These are phyloP conservation scores for Oedothorax gibbosus DNA, from an alignment of 1,140 invertebrate species.

Conservation along the genomic window DNA sequence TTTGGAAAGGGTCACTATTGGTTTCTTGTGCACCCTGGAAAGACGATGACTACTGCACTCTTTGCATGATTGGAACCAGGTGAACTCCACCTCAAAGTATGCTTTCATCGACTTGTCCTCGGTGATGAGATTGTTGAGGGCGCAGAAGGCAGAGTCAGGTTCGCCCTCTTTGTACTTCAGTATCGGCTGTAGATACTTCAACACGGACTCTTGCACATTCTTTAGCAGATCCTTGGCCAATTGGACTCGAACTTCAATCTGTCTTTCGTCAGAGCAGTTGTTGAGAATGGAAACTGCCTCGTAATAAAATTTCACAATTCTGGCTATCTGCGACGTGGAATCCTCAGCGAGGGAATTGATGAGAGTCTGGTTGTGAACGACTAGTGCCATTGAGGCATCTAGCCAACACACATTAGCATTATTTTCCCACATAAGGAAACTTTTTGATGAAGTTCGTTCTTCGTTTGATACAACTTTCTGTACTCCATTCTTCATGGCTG, in stretches of 20 bases:
- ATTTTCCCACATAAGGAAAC: constrained; percentile 41
- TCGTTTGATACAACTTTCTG: background rate
- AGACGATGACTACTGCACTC: background rate
- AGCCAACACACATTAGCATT: constrained; percentile 49
- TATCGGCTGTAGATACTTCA: constrained; percentile 47
- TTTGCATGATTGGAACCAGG: background rate
- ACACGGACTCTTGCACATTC: background rate
- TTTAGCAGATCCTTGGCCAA: background rate
- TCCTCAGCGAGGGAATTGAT: background rate
- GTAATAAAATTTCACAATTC: constrained; percentile 21
- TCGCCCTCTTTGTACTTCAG: constrained; percentile 38
- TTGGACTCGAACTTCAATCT: background rate
- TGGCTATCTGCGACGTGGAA: background rate
- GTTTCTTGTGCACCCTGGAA: background rate
- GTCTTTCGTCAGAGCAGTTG: background rate
- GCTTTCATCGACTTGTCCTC: background rate
- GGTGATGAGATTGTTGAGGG: constrained; percentile 27
- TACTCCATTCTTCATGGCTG: too few relatives aligned
- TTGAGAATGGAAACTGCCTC: constrained; percentile 16
- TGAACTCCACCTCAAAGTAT: background rate
- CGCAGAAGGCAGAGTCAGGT: constrained; percentile 38
- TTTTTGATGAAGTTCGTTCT: background rate
- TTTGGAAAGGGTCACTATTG: constrained; percentile 36
- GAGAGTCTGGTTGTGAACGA: constrained; percentile 24
- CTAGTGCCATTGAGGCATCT: constrained; percentile 35